Percentiles rank a stretch among this genome's conserved stretches.
phyloP scores from a whole-genome alignment of 2,797 vertebrate species.

The Falco concolor region DNA sequence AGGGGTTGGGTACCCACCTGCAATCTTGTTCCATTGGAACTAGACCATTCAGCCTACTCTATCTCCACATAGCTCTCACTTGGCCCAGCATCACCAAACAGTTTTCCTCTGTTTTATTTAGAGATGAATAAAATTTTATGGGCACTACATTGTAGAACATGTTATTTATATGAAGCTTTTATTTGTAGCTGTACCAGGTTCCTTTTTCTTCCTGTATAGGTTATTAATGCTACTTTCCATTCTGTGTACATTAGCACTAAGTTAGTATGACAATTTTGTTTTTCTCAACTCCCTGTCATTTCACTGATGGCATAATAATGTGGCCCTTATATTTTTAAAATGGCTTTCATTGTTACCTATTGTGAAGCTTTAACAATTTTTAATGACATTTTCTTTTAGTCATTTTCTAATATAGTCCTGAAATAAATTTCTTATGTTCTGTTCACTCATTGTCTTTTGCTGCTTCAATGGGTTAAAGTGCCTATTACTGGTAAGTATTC shows the following conservation, averaged over 20 bases:
- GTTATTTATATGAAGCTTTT: neutral
- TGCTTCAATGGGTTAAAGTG: slow-evolving; percentile 86
- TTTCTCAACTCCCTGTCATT: slow-evolving; percentile 23
- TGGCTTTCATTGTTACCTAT: slow-evolving; percentile 36
- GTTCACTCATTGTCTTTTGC: slow-evolving; percentile 75
- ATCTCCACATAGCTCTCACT: neutral
- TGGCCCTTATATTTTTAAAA: slow-evolving; percentile 43
- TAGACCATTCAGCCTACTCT: neutral
- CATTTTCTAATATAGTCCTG: slow-evolving; percentile 25
- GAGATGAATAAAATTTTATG: slow-evolving; percentile 7
- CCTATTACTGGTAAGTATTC: slow-evolving; percentile 96
- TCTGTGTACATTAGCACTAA: slow-evolving; percentile 29
- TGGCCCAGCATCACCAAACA: neutral
- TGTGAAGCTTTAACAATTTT: slow-evolving; percentile 50
- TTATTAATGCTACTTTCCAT: slow-evolving; percentile 13
- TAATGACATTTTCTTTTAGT: slow-evolving; percentile 38
- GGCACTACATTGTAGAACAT: neutral
- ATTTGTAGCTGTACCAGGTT: neutral
- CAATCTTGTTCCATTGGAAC: neutral
- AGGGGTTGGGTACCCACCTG: neutral
- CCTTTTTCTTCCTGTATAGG: slow-evolving; percentile 24
- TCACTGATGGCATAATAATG: neutral
- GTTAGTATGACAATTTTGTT: slow-evolving; percentile 37
- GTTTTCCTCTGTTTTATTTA: slow-evolving; percentile 28
- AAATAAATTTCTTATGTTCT: slow-evolving; percentile 69